phyloP scores from a whole-genome alignment of 1,140 invertebrate genomes.

The Rhagoletis pomonella region DNA sequence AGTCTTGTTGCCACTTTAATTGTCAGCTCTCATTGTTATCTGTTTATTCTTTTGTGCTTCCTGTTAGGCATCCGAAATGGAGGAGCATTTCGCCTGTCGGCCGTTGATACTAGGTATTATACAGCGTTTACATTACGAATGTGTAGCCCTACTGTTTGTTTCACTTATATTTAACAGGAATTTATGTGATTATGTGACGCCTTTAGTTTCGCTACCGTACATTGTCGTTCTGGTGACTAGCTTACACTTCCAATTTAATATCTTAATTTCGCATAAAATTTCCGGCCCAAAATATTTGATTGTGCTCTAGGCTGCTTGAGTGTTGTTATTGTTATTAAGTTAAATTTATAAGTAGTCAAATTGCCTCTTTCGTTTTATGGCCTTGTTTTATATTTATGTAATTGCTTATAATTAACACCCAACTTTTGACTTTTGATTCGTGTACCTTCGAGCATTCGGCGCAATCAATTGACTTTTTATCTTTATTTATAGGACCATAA shows the following conservation, averaged over 20 bases:
- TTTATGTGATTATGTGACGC: neutral
- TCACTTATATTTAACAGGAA: neutral
- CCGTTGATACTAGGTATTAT: neutral
- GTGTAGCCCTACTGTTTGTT: neutral
- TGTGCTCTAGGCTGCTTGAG: neutral
- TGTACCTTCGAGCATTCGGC: too few relatives aligned
- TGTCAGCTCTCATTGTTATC: slow-evolving; percentile 7
- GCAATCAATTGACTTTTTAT: too few relatives aligned
- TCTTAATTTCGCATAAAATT: neutral
- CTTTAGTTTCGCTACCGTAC: neutral
- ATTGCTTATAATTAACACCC: neutral
- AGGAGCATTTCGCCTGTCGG: neutral
- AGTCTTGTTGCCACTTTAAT: neutral
- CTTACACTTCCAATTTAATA: neutral
- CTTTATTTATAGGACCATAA: too few relatives aligned
- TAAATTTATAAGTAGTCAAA: neutral
- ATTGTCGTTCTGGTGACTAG: neutral
- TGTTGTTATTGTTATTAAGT: neutral
- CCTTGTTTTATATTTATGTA: neutral
- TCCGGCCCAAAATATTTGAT: neutral
- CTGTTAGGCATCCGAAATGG: neutral
- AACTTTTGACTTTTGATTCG: too few relatives aligned
- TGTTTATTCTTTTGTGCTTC: neutral
- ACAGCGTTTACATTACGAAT: too few relatives aligned
- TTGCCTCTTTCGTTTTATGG: neutral